These are phyloP conservation scores for Seladonia tumulorum DNA, from an alignment of 2,888 invertebrate genomes.

Conservation along the genomic window DNA sequence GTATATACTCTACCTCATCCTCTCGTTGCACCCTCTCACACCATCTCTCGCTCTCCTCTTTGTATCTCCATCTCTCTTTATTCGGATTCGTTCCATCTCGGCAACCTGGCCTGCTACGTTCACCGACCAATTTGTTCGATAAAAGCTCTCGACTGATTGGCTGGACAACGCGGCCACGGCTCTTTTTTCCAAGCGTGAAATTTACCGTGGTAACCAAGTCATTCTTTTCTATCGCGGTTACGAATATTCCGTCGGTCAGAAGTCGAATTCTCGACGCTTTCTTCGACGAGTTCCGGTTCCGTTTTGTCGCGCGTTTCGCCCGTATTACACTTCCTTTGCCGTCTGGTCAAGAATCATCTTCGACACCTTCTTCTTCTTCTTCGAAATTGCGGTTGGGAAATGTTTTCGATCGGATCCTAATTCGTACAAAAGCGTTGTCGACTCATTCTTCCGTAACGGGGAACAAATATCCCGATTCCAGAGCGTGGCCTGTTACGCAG, in stretches of 20 bases:
- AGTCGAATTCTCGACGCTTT: constrained; percentile 12
- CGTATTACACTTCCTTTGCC: background rate
- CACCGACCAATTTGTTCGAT: constrained; percentile 82
- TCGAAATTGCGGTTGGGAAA: background rate
- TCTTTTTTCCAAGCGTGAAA: constrained; percentile 76
- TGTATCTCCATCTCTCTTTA: constrained; percentile 47
- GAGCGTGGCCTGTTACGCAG: background rate
- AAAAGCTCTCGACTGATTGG: constrained; percentile 82
- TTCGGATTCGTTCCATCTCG: constrained; percentile 61
- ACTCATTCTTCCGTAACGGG: background rate
- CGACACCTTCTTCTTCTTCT: background rate
- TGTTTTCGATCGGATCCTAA: background rate
- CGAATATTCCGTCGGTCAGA: background rate
- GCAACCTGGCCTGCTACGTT: constrained; percentile 72
- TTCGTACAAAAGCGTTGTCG: background rate
- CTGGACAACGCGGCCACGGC: constrained; percentile 79
- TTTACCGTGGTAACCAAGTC: constrained; percentile 72
- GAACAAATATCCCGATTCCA: background rate
- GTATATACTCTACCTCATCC: constrained; percentile 42
- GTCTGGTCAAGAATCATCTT: background rate
- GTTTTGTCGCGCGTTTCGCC: background rate
- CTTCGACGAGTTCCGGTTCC: background rate
- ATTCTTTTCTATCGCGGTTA: constrained; percentile 23
- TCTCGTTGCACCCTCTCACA: constrained; percentile 17
- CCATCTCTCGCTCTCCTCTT: constrained; percentile 46